Percentiles rank a stretch among this genome's conserved stretches.
phyloP scores from a whole-genome alignment of 2,797 vertebrate genomes.

The Coendou prehensilis region DNA sequence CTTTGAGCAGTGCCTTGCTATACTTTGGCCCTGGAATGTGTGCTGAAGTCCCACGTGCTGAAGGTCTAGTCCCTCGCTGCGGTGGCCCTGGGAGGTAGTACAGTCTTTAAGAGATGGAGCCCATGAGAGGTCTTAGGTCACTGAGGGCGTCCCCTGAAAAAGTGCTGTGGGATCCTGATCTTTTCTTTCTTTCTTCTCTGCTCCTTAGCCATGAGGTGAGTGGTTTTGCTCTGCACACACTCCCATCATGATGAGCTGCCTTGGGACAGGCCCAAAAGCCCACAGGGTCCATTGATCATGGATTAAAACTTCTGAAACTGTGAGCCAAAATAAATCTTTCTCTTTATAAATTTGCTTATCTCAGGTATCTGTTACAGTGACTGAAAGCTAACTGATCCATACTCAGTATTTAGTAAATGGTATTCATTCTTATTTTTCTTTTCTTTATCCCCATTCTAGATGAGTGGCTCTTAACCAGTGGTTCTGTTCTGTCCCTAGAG shows the following conservation, averaged over 20 bases:
- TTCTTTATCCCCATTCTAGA: background rate
- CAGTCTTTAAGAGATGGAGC: background rate
- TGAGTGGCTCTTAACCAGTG: background rate
- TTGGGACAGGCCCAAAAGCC: background rate
- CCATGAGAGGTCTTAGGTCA: background rate
- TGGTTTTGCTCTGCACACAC: background rate
- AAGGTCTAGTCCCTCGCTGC: background rate
- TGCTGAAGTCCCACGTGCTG: background rate
- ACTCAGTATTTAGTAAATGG: background rate
- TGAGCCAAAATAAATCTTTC: background rate
- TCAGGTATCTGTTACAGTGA: background rate
- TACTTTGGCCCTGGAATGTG: background rate
- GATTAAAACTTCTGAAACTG: background rate
- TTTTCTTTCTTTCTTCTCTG: background rate
- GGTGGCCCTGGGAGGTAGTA: background rate
- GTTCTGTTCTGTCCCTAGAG: background rate
- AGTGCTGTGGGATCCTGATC: no score
- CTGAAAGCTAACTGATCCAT: background rate
- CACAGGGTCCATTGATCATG: background rate
- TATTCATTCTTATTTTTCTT: background rate
- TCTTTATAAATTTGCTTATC: background rate
- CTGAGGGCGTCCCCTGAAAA: background rate
- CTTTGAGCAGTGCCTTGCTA: background rate
- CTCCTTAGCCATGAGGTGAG: background rate
- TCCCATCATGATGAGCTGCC: background rate